Percentiles rank a stretch among this genome's conserved stretches.
phyloP scores from a whole-genome alignment of 2,797 vertebrate species.

The Galaxias olidus region DNA sequence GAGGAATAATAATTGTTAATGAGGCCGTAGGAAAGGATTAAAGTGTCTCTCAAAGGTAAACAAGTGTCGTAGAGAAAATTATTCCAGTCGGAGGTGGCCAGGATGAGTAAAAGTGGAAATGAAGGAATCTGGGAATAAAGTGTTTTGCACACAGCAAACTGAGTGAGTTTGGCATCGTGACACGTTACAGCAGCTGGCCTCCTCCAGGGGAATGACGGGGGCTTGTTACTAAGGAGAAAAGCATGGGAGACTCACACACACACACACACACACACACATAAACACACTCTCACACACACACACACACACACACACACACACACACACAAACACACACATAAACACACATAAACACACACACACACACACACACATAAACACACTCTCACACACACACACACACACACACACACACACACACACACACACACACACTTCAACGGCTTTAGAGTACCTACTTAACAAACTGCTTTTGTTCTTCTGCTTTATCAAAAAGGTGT shows the following conservation, averaged over 20 bases:
- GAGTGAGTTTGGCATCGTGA: constrained; percentile 27
- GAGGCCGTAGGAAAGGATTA: constrained; percentile 42
- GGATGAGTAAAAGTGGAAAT: constrained; percentile 67
- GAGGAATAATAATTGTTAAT: constrained; percentile 32
- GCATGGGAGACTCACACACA: not conserved
- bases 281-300: constrained; percentile 19
- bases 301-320: constrained; percentile 13
- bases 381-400: constrained; percentile 22
- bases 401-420: constrained; percentile 7
- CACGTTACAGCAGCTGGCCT: constrained; percentile 61
- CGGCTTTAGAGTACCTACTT: too few relatives aligned
- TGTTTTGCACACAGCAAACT: constrained; percentile 53
- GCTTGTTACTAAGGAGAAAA: constrained; percentile 47
- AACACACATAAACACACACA: constrained; percentile 9
- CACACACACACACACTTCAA: constrained; percentile 11
- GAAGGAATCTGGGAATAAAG: constrained; percentile 68
- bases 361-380: constrained; percentile 17
- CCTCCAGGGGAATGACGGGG: constrained; percentile 42
- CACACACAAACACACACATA: not conserved
- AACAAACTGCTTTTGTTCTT: too few relatives aligned
- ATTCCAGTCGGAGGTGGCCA: too few relatives aligned
- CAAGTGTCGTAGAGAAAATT: constrained; percentile 54
- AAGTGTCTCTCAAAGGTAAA: constrained; percentile 43
- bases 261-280: not conserved
- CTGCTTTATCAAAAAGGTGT: too few relatives aligned